Percentiles rank a stretch among this genome's conserved stretches.
These are phyloP conservation scores for Cactoblastis cactorum DNA, from an alignment of 2,888 invertebrate genomes.

Conservation along the genomic window DNA sequence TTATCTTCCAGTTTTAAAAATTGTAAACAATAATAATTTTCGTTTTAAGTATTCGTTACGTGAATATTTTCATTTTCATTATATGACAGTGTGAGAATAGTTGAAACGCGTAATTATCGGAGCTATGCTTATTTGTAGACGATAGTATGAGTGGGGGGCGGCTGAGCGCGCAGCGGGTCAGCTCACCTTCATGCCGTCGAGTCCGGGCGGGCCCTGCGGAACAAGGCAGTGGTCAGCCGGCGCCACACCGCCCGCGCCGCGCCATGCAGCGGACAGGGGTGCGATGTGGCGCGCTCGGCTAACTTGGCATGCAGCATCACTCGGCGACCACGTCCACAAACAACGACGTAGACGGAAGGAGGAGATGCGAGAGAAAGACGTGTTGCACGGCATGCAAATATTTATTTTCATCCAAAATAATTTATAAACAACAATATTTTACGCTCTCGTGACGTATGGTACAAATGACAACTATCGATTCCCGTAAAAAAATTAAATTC, in stretches of 20 bases:
- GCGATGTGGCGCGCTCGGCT: conserved; percentile 1
- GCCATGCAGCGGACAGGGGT: background rate
- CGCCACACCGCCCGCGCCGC: background rate
- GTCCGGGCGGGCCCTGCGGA: conserved; percentile 93
- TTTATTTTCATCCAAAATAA: conserved; percentile 75
- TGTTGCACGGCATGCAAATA: conserved; percentile 69
- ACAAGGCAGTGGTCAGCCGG: conserved; percentile 61
- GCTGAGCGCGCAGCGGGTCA: conserved; percentile 8
- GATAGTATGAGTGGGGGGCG: background rate
- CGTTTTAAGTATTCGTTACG: too few relatives aligned
- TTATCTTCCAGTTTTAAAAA: too few relatives aligned
- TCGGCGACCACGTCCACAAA: background rate
- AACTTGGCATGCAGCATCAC: conserved; percentile 6
- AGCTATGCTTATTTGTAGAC: too few relatives aligned
- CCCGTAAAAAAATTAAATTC: conserved; percentile 71
- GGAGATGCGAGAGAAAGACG: conserved; percentile 36
- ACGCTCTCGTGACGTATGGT: conserved; percentile 64
- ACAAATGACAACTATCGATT: conserved; percentile 72
- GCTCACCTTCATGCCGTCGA: conserved; percentile 97
- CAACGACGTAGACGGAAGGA: background rate
- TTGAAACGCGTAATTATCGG: too few relatives aligned
- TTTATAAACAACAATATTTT: conserved; percentile 73
- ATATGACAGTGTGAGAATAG: too few relatives aligned
- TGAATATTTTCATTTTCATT: too few relatives aligned
- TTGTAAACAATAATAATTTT: too few relatives aligned